Evolutionary conservation across 2,113 vertebrate species (phyloP).

Genomic region (Caranx melampygus): DNA sequence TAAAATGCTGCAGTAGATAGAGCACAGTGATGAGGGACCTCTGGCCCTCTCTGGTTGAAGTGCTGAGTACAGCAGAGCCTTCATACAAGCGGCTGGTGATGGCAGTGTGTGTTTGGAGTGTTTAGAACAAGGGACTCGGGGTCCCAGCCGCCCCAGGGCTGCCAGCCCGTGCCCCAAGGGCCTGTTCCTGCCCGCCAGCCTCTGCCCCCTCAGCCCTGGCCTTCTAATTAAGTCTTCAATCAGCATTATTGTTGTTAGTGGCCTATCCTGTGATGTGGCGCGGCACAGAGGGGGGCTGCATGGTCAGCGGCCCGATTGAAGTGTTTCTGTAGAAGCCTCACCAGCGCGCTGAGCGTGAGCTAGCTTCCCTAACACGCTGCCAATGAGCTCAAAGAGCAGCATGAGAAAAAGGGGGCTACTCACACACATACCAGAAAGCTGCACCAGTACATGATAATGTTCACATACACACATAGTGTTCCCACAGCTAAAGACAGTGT

Average conservation of each 20-base stretch:
- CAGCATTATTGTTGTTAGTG: constrained; percentile 78
- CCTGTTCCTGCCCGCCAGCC: constrained; percentile 61
- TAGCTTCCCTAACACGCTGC: constrained; percentile 67
- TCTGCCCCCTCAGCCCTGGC: constrained; percentile 74
- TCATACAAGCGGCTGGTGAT: constrained; percentile 46
- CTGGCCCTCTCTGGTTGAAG: constrained; percentile 37
- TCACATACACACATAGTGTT: constrained; percentile 40
- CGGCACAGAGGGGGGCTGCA: constrained; percentile 67
- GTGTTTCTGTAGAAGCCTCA: constrained; percentile 70
- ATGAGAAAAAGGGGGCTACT: constrained; percentile 59
- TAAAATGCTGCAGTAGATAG: neutral
- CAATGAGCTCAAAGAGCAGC: constrained; percentile 74
- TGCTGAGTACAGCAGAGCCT: constrained; percentile 45
- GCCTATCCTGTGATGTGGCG: constrained; percentile 75
- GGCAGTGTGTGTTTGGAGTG: constrained; percentile 53
- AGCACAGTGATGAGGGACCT: constrained; percentile 29
- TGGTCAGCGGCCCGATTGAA: constrained; percentile 75
- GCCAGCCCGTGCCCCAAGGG: constrained; percentile 62
- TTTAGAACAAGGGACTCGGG: constrained; percentile 56
- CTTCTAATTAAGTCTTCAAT: constrained; percentile 84
- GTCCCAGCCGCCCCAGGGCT: constrained; percentile 44
- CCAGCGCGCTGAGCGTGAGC: constrained; percentile 72
- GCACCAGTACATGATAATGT: constrained; percentile 29
- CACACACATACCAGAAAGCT: constrained; percentile 50
- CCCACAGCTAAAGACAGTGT: constrained; percentile 33